A percentile compares a stretch with the other conserved stretches of the same genome.
phyloP scores from a whole-genome alignment of 2,797 vertebrate genomes.

The Pogonophryne albipinna region DNA sequence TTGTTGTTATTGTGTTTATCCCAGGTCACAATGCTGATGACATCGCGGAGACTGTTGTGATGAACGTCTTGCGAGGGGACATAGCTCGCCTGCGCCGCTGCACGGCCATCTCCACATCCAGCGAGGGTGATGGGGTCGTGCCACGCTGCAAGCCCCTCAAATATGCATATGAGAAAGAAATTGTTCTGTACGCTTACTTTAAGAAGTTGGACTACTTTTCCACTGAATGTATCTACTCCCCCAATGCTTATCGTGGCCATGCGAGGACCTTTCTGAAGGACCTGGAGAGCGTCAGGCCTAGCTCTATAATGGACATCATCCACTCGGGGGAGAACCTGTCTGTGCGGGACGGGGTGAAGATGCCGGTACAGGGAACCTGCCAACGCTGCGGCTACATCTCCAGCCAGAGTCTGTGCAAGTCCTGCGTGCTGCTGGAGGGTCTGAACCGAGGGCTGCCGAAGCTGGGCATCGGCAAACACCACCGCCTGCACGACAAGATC shows the following conservation, averaged over 20 bases:
- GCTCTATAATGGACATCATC: slow-evolving; percentile 90
- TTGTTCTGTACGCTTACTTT: slow-evolving; percentile 94
- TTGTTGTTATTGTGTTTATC: background rate
- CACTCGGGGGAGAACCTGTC: slow-evolving; percentile 92
- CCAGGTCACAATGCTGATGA: slow-evolving; percentile 94
- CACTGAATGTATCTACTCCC: slow-evolving; percentile 92
- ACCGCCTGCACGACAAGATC: slow-evolving; percentile 85
- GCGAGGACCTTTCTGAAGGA: slow-evolving; percentile 90
- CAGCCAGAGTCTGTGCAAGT: slow-evolving; percentile 91
- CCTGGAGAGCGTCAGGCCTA: slow-evolving; percentile 86
- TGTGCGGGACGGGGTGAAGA: slow-evolving; percentile 85
- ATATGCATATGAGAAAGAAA: slow-evolving; percentile 94
- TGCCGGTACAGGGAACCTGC: slow-evolving; percentile 88
- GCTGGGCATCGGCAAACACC: slow-evolving; percentile 91
- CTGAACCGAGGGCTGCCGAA: slow-evolving; percentile 90
- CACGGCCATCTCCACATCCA: slow-evolving; percentile 85
- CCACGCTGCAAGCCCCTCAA: slow-evolving; percentile 92
- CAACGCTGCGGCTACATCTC: slow-evolving; percentile 90
- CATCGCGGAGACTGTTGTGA: slow-evolving; percentile 91
- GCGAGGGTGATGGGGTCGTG: slow-evolving; percentile 87
- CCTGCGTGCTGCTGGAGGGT: slow-evolving; percentile 91
- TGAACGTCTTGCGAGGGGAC: slow-evolving; percentile 93
- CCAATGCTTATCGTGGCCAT: slow-evolving; percentile 92
- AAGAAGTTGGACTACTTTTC: slow-evolving; percentile 93
- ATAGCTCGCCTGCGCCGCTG: slow-evolving; percentile 89